Evolutionary conservation across 2,797 vertebrate species (phyloP).

Genomic region (Acanthiza pusilla): DNA sequence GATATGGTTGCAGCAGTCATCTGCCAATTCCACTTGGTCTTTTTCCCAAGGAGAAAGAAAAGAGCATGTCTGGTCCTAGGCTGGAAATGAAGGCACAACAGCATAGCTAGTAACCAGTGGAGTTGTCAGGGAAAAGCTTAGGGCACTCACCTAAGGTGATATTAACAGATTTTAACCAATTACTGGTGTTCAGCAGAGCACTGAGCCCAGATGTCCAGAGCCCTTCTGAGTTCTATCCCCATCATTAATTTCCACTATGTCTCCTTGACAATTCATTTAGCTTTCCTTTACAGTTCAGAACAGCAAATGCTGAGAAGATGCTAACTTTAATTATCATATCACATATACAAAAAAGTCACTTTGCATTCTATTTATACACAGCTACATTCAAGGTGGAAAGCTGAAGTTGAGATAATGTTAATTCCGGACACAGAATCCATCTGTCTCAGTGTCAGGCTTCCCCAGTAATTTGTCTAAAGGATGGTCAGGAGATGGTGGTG

Average conservation of each 20-base stretch:
- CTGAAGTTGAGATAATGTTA: background rate
- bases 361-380: background rate
- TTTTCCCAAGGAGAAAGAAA: background rate
- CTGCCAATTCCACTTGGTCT: background rate
- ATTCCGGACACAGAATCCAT: background rate
- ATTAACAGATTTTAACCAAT: background rate
- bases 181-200: background rate
- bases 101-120: background rate
- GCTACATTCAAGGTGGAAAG: background rate
- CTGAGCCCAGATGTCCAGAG: background rate
- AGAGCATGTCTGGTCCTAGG: background rate
- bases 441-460: background rate
- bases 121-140: background rate
- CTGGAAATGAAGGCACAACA: background rate
- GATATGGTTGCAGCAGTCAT: background rate
- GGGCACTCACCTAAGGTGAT: background rate
- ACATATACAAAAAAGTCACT: background rate
- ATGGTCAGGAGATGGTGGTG: background rate
- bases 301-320: background rate
- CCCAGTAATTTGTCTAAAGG: background rate
- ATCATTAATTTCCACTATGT: background rate
- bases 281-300: background rate
- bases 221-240: background rate
- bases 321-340: conserved; percentile 1
- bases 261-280: background rate